Base-by-base conservation (phyloP, 2,888 invertebrate species). In the Margaritifera margaritifera region DNA sequence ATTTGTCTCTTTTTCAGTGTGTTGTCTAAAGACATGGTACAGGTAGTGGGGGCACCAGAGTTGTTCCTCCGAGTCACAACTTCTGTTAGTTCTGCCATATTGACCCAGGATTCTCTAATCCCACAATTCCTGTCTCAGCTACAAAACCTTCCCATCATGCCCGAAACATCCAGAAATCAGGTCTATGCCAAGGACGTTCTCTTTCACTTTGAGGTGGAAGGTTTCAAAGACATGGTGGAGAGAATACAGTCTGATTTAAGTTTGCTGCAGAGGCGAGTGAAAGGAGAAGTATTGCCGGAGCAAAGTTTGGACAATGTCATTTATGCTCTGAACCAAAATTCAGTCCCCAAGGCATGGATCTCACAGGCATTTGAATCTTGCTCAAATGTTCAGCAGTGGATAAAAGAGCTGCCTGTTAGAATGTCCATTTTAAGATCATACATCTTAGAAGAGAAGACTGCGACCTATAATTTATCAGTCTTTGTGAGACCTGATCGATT, bases 401-500 rank as follows among this genome's bases (percentile, higher is more conserved):
- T 86, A 61, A 66, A 65, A 27, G 75, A 78, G 20, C 59, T 87
- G 61, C 76, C 78, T 6, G 64, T 65, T 2, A 77, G 73, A 50
- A 66, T 84, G 54, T 66, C 72, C 31, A 74, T 65, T 54, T 71
- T 87, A 15, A 72, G 75, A 27, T 68, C 78, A 1, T 84, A 84
- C 62, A 65, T 80, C 6, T 53, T 75, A 31, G 72, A 80, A 42
- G 69, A 74, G 20, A 66, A 63, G 24, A 80, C 82, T 61, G 69
- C 76, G 0, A 65, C 78, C 19, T 83, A 82, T 50, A 80, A 83
- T 68, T 69, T 87, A 54, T 79, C 80, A 5, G 83, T 74, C 60
- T 87, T 88, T 72, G 76, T 83, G 20, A 77, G 87, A 18, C 87
- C 87, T 6, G 86, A 87, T 66, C 74, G 83, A 27, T 84, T 88